phyloP scores from a whole-genome alignment of 1,140 invertebrate species.

The Grapholita molesta region DNA sequence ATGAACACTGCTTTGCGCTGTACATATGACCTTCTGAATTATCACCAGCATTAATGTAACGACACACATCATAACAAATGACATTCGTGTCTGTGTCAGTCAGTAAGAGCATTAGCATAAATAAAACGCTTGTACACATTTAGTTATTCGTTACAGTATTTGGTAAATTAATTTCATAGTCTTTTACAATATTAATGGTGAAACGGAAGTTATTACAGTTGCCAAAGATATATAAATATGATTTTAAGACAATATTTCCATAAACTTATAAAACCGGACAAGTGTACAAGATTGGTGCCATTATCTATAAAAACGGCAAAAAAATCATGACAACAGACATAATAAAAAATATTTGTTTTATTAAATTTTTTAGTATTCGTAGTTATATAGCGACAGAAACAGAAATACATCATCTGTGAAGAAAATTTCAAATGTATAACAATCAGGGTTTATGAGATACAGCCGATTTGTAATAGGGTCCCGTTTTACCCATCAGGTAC shows the following conservation, averaged over 20 bases:
- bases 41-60: constrained; percentile 33
- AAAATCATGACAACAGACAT: too few relatives aligned
- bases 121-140: constrained; percentile 31
- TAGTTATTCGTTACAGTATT: constrained; percentile 13
- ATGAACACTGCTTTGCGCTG: neutral
- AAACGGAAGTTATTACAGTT: neutral
- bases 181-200: neutral
- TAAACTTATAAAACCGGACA: neutral
- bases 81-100: constrained; percentile 38
- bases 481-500: too few relatives aligned
- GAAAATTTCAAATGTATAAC: too few relatives aligned
- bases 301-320: too few relatives aligned
- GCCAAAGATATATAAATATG: neutral
- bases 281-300: too few relatives aligned
- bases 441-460: too few relatives aligned
- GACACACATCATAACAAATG: constrained; percentile 39
- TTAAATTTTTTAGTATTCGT: too few relatives aligned
- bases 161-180: constrained; percentile 4
- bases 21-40: neutral
- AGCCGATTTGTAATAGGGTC: too few relatives aligned
- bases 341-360: too few relatives aligned
- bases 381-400: too few relatives aligned
- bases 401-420: too few relatives aligned
- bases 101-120: constrained; percentile 37
- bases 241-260: neutral